Base-by-base conservation (phyloP, 2,888 invertebrate species). In the Myathropa florea region DNA sequence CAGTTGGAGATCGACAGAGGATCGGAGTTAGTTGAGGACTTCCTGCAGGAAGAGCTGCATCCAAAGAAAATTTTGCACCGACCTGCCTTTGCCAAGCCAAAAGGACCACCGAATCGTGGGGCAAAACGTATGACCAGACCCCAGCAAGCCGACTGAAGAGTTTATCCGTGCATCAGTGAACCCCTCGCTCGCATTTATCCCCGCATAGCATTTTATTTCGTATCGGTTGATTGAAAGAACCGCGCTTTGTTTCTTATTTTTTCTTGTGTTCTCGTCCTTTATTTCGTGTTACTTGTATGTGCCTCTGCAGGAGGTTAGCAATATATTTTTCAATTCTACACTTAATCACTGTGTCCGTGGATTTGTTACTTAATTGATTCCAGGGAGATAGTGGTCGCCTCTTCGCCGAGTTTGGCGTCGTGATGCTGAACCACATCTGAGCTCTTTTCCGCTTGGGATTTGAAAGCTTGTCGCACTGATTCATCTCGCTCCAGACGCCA, bases 1-100 rank as follows among this genome's bases (percentile, higher is more conserved):
- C 93, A 98, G 98, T 93, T 98, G 91, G 98, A 98, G 94, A 96
- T 98, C 88, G 98, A 98, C 91, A 95, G 96, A 89, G 97, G 97
- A 9, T 95, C 95, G 88, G 98, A 99, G 92, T 93, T 99, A 88
- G 97, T 97, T 0, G 97, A 98, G 92, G 96, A 96, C 89, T 98
- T 95, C 93, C 93, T 99, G 14, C 95, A 97, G 91, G 98, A 98
- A 90, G 98, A 98, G 93, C 95, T 99, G 79, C 98, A 99, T 93
- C 99, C 99, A 0, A 97, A 97, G 92, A 95, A 96, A 90, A 97
- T 96, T 92, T 94, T 97, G 57, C 96, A 97, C 91, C 95, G 96
- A 89, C 97, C 97, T 21, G 97, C 98, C 90, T 99, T 99, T 94
- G 97, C 97, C 83, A 98, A 98, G 93, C 99, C 99, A 0, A 98